phyloP scores from a whole-genome alignment of 2,888 invertebrate species.

The Lycia hirtaria region DNA sequence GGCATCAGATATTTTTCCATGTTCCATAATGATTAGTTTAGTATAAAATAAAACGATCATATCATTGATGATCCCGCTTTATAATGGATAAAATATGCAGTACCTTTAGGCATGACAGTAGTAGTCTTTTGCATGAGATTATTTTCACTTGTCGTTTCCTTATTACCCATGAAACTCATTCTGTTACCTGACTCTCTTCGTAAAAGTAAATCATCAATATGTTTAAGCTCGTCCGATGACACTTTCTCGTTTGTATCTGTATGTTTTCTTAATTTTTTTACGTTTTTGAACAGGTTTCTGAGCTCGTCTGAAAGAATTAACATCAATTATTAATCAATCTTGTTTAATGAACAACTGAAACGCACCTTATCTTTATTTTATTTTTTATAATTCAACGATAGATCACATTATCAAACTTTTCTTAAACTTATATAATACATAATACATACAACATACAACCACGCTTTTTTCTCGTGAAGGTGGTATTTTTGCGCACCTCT shows the following conservation, averaged over 20 bases:
- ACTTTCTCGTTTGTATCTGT: slow-evolving; percentile 47
- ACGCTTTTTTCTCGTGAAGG: no score
- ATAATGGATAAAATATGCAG: no score
- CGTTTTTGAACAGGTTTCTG: slow-evolving; percentile 4
- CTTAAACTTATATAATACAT: no score
- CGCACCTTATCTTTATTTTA: background rate
- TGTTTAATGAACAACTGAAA: background rate
- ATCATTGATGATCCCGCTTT: no score
- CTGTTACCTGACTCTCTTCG: slow-evolving; percentile 33
- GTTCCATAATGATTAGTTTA: no score
- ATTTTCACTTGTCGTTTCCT: background rate
- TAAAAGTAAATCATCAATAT: slow-evolving; percentile 52
- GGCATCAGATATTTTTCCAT: no score
- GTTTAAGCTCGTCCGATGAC: slow-evolving; percentile 55
- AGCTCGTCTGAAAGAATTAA: slow-evolving; percentile 16
- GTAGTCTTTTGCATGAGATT: background rate
- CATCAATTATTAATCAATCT: background rate
- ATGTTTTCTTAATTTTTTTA: background rate
- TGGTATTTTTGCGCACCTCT: no score
- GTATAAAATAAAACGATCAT: no score
- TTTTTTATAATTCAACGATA: background rate
- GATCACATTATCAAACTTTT: no score
- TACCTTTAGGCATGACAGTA: background rate
- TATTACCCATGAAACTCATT: background rate
- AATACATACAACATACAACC: no score